These are phyloP conservation scores for Amazona guildingii DNA, from an alignment of 2,113 vertebrate genomes.

Conservation along the genomic window DNA sequence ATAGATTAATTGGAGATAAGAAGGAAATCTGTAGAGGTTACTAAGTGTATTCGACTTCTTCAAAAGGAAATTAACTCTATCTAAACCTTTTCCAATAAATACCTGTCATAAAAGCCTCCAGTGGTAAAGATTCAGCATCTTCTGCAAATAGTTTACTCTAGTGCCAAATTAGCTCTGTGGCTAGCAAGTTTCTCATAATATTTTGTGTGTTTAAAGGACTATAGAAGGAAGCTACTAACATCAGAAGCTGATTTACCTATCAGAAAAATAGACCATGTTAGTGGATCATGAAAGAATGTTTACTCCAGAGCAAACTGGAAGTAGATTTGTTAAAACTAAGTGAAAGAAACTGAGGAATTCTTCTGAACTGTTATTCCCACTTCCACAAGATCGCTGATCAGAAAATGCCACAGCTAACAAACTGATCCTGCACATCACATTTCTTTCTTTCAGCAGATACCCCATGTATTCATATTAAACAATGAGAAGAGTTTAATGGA, in stretches of 20 bases:
- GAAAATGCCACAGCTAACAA: neutral
- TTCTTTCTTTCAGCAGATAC: neutral
- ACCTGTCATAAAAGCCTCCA: neutral
- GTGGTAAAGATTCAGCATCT: neutral
- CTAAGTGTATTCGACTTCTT: neutral
- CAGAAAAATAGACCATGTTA: neutral
- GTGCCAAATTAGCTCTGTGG: neutral
- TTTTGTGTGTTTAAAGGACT: neutral
- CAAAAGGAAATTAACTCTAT: neutral
- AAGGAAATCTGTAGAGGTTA: neutral
- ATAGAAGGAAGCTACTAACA: neutral
- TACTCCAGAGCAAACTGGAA: neutral
- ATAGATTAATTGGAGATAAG: neutral
- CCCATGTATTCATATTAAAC: neutral
- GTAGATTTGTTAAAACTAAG: neutral
- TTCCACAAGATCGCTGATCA: neutral
- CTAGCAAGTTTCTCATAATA: neutral
- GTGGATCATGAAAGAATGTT: neutral
- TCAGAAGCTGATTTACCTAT: neutral
- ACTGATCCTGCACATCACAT: neutral
- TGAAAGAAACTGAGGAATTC: neutral
- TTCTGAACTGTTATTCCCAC: neutral
- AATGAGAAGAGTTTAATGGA: neutral
- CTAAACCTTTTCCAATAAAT: neutral
- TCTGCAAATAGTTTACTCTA: neutral